phyloP scores from a whole-genome alignment of 2,797 vertebrate genomes.

The Eulemur coronatus region DNA sequence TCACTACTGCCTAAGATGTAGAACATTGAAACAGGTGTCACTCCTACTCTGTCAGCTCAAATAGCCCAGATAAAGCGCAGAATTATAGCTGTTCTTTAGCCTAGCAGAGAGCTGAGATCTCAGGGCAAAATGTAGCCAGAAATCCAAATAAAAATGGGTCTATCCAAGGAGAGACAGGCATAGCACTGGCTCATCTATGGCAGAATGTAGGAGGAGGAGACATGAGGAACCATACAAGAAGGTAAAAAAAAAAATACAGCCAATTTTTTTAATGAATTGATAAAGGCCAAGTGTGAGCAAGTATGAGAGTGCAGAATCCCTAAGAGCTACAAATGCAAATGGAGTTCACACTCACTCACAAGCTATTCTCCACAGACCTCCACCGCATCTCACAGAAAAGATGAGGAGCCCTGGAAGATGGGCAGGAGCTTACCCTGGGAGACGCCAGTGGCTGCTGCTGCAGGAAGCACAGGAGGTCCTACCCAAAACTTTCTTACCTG shows the following conservation, averaged over 20 bases:
- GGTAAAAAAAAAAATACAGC: neutral
- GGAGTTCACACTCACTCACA: neutral
- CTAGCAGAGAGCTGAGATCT: neutral
- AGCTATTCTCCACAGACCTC: neutral
- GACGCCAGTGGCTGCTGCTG: too few species aligned
- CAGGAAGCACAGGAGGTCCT: neutral
- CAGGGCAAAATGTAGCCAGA: neutral
- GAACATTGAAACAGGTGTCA: neutral
- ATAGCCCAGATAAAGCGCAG: neutral
- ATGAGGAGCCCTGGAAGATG: neutral
- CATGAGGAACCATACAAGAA: neutral
- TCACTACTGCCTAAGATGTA: neutral
- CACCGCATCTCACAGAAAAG: neutral
- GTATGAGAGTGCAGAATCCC: neutral
- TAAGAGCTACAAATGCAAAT: neutral
- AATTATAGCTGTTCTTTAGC: neutral
- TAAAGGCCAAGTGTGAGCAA: neutral
- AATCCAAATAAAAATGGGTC: neutral
- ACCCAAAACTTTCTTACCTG: neutral
- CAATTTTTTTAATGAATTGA: neutral
- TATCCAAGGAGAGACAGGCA: neutral
- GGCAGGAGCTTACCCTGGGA: neutral
- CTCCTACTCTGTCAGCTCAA: neutral
- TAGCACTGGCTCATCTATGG: neutral
- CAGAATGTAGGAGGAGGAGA: neutral